Evolutionary conservation across 1,140 invertebrate species (phyloP), one percentile per base, ranked within the genome.

Genomic region (Protaetia brevitarsis): DNA sequence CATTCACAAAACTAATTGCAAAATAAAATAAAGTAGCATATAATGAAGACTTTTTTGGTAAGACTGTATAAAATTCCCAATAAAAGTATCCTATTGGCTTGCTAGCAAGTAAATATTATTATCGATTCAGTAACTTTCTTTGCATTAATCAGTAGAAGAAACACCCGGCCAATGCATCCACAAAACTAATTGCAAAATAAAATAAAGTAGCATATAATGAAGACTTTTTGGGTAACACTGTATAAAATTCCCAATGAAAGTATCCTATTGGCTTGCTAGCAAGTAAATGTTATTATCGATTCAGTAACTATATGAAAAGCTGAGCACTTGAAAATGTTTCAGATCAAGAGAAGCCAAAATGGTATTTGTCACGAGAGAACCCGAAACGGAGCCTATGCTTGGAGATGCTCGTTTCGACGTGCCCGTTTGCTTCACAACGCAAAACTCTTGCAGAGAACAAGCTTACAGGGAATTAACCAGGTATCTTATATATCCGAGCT

Each of bases 401-500:
- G 57, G 57, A 27, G 26, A 28, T 29, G 5, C 29, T n/a, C n/a
- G 57, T 11, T 59, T 59, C 27, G 57, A 59, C 26, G 57, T 29
- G 16, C 28, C 2, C 57, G 26, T 29, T n/a, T 59, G 23, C 29
- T 59, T 31, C 11, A 13, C 29, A 8, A 59, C 10, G 30, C 27
- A 28, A 31, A 59, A 59, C 30, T 59, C 57, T 28, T 59, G 57
- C n/a, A 26, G 57, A n/a, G 57, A 59, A 31, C 57, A 59, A 59
- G 57, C 57, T 6, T 59, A 59, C 57, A 59, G 13, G 10, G 57
- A 59, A 16, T 27, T 59, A 27, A 59, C 57, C 30, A 59, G 57
- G 57, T 59, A 59, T n/a, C 3, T n/a, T n/a, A 11, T 30, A 6
- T 10, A 13, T 59, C 30, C 11, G 23, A 10, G 28, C 29, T 28